Evolutionary conservation across 2,113 vertebrate genomes (phyloP).

Genomic region (Paracanthobrama guichenoti): DNA sequence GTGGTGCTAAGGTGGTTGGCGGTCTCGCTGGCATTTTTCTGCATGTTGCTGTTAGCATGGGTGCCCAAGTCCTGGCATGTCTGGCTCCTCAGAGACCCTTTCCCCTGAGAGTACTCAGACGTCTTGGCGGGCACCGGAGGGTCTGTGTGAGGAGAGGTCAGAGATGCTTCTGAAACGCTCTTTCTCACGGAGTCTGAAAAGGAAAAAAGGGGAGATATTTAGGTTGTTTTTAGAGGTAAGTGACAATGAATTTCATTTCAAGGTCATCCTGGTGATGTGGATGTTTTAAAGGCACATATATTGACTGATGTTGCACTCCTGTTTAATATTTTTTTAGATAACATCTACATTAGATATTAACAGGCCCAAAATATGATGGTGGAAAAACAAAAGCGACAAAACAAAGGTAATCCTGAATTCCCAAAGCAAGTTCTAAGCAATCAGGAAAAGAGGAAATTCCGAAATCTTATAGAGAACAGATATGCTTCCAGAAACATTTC

Average conservation of each 20-base stretch:
- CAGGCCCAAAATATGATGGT: neutral
- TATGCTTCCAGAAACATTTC: neutral
- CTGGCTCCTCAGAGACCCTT: slow-evolving; percentile 78
- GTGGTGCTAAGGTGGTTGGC: neutral
- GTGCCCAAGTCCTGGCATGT: slow-evolving; percentile 76
- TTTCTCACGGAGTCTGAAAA: slow-evolving; percentile 75
- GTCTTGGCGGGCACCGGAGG: slow-evolving; percentile 61
- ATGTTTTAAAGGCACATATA: neutral
- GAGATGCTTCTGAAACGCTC: slow-evolving; percentile 81
- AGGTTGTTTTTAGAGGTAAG: neutral
- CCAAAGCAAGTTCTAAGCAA: slow-evolving; percentile 4
- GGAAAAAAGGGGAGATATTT: neutral
- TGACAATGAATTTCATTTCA: neutral
- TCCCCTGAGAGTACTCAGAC: slow-evolving; percentile 56
- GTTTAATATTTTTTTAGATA: neutral
- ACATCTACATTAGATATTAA: neutral
- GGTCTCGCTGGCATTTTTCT: neutral
- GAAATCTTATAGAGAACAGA: neutral
- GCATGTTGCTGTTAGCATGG: slow-evolving; percentile 39
- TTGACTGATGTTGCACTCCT: slow-evolving; percentile 22
- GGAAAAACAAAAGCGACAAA: neutral
- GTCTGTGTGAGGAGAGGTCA: slow-evolving; percentile 72
- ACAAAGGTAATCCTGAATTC: neutral
- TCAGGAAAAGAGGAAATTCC: neutral
- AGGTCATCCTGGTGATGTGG: neutral